Conservation (phyloP, 2,888 invertebrate genomes). For the Habrosyne pyritoides region DNA sequence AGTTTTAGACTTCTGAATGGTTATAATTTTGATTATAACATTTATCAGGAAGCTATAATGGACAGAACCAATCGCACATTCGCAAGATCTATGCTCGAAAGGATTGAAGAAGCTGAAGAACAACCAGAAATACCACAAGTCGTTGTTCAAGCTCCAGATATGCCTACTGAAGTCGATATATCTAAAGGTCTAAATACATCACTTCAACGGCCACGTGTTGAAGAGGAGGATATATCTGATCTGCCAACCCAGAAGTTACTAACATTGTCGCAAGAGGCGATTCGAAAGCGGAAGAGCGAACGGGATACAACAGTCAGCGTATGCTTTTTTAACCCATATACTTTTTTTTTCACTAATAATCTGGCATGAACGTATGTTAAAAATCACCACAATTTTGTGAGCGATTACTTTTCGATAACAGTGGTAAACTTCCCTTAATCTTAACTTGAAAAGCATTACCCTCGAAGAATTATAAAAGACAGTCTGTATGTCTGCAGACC, state of each 20-base stretch:
- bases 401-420: too few species aligned
- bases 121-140: conserved; percentile 15
- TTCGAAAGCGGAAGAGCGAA: conserved; percentile 9
- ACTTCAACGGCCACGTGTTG: conserved; percentile 22
- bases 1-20: too few species aligned
- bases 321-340: too few species aligned
- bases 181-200: conserved; percentile 24
- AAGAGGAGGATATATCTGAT: conserved; percentile 48
- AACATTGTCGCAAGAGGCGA: conserved; percentile 34
- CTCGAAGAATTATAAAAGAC: too few species aligned
- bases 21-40: too few species aligned
- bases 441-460: too few species aligned
- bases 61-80: conserved; percentile 21
- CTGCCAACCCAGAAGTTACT: conserved; percentile 60
- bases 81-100: conserved; percentile 30
- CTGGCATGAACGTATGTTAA: too few species aligned
- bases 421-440: too few species aligned
- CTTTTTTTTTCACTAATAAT: too few species aligned
- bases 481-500: too few species aligned
- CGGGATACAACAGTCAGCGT: conserved; percentile 28
- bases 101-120: conserved; percentile 44
- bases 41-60: conserved; percentile 31
- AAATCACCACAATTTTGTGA: too few species aligned
- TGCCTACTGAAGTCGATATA: conserved; percentile 24
- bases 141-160: conserved; percentile 16